Conservation (phyloP, 2,888 invertebrate species). For the Microctonus aethiopoides region DNA sequence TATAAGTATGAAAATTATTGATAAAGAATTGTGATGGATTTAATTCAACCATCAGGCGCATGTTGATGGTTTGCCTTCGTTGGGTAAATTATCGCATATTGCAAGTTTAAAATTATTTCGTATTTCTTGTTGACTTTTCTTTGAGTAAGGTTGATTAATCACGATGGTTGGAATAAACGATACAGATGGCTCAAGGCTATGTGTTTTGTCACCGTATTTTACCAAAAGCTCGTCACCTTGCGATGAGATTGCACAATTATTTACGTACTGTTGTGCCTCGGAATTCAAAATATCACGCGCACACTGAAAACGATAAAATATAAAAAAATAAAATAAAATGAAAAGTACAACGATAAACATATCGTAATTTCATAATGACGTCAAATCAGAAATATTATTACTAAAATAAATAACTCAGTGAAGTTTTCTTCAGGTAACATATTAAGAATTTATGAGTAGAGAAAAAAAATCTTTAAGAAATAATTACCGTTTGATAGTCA, state of each 20-base stretch:
- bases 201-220: slow-evolving; percentile 62
- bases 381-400: no score
- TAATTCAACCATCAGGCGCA: slow-evolving; percentile 38
- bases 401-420: no score
- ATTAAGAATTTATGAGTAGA: neutral
- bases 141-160: slow-evolving; percentile 60
- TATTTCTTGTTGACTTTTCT: slow-evolving; percentile 44
- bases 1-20: slow-evolving; percentile 33
- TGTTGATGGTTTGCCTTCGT: slow-evolving; percentile 39
- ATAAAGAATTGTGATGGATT: neutral
- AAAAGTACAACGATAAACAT: neutral
- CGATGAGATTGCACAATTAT: slow-evolving; percentile 53
- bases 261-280: slow-evolving; percentile 42
- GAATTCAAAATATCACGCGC: slow-evolving; percentile 52
- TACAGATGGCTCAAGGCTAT: slow-evolving; percentile 54
- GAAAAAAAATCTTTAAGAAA: slow-evolving; percentile 3
- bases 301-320: slow-evolving; percentile 67
- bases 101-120: slow-evolving; percentile 45
- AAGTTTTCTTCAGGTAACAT: neutral
- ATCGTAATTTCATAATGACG: neutral
- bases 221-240: slow-evolving; percentile 62
- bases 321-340: no score
- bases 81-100: slow-evolving; percentile 48
- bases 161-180: slow-evolving; percentile 66
- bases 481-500: slow-evolving; percentile 25